These are phyloP conservation scores for Tridacna gigas DNA, from an alignment of 2,888 invertebrate genomes.

Conservation along the genomic window DNA sequence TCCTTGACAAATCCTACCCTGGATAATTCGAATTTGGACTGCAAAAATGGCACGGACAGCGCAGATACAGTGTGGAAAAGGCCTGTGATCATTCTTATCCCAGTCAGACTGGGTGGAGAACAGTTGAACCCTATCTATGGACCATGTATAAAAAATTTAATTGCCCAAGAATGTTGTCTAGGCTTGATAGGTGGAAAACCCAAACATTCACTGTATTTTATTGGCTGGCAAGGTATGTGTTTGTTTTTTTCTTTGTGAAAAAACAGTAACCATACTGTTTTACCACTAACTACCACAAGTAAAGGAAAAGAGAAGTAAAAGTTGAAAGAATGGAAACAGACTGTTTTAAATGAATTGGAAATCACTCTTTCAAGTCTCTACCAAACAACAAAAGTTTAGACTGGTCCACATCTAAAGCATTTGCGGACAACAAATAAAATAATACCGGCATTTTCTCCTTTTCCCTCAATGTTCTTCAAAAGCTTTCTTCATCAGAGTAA, in stretches of 20 bases:
- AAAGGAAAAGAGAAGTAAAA: background rate
- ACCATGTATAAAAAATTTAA: conserved; percentile 91
- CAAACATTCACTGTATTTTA: conserved; percentile 96
- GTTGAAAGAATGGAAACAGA: no score
- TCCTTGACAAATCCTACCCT: background rate
- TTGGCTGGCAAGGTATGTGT: conserved; percentile 92
- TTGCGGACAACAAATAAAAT: no score
- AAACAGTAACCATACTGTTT: no score
- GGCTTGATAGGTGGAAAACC: conserved; percentile 97
- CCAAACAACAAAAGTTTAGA: no score
- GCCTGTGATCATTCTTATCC: conserved; percentile 91
- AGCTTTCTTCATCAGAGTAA: no score
- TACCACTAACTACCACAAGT: no score
- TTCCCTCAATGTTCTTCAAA: no score
- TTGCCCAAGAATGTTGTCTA: conserved; percentile 93
- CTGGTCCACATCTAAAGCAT: no score
- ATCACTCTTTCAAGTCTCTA: no score
- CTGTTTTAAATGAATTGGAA: no score
- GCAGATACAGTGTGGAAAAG: conserved; percentile 70
- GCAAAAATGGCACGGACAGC: background rate
- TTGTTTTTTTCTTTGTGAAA: background rate
- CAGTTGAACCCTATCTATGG: conserved; percentile 94
- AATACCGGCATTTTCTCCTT: no score
- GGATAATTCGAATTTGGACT: background rate
- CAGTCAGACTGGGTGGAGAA: conserved; percentile 94